Evolutionary conservation across 2,797 vertebrate species (phyloP).

Genomic region (Esox lucius): DNA sequence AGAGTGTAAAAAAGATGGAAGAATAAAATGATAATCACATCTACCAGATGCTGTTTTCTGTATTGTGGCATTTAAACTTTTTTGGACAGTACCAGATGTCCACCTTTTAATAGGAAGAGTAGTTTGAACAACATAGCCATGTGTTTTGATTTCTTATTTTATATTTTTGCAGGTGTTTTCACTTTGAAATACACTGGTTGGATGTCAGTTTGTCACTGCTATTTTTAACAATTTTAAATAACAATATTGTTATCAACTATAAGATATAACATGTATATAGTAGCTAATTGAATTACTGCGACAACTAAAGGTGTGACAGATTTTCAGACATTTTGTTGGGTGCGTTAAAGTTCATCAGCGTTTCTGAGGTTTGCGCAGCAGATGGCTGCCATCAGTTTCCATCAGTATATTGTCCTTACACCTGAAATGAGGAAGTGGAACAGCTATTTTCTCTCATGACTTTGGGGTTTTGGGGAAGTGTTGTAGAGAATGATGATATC

Average conservation of each 20-base stretch:
- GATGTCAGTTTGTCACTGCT: background rate
- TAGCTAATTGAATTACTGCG: slow-evolving; percentile 16
- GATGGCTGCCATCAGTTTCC: slow-evolving; percentile 97
- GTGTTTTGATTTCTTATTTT: slow-evolving; percentile 14
- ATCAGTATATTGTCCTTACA: slow-evolving; percentile 89
- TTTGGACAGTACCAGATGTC: slow-evolving; percentile 53
- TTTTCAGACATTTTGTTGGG: slow-evolving; percentile 66
- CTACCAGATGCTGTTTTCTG: slow-evolving; percentile 71
- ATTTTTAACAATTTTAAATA: background rate
- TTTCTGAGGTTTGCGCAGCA: slow-evolving; percentile 75
- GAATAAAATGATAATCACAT: slow-evolving; percentile 70
- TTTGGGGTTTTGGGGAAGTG: slow-evolving; percentile 81
- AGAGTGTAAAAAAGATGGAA: slow-evolving; percentile 59
- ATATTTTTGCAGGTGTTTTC: slow-evolving; percentile 20
- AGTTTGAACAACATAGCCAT: slow-evolving; percentile 31
- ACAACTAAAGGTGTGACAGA: slow-evolving; percentile 52
- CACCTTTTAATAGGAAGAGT: slow-evolving; percentile 41
- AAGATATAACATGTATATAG: background rate
- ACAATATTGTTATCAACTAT: background rate
- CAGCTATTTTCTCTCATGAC: slow-evolving; percentile 87
- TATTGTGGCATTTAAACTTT: slow-evolving; percentile 63
- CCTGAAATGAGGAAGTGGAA: slow-evolving; percentile 87
- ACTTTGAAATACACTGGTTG: slow-evolving; percentile 33
- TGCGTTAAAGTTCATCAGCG: slow-evolving; percentile 69
- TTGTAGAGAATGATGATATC: slow-evolving; percentile 72